Evolutionary conservation across 2,797 vertebrate genomes (phyloP).

Genomic region (Parauchenoglanis ngamensis): DNA sequence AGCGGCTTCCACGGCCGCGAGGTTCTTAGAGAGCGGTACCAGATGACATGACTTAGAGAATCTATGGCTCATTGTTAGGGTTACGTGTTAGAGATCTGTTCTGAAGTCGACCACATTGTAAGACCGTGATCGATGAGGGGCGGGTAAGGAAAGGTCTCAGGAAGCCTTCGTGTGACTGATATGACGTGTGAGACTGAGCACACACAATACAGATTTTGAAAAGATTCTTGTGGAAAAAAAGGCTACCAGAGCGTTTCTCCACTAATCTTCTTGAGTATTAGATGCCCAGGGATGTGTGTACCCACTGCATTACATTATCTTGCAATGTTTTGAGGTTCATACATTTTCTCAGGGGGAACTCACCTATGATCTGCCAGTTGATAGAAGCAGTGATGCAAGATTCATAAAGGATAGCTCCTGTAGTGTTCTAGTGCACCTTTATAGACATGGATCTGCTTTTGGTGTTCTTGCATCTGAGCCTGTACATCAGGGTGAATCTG

Average conservation of each 20-base stretch:
- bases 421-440: not conserved
- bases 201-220: not conserved
- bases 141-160: not conserved
- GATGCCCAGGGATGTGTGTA: not conserved
- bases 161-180: not conserved
- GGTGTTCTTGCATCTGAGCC: not conserved
- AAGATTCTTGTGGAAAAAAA: not conserved
- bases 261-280: not conserved
- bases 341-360: not conserved
- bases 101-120: not conserved
- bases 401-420: not conserved
- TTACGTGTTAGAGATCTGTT: not conserved
- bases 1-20: not conserved
- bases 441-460: not conserved
- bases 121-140: not conserved
- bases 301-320: not conserved
- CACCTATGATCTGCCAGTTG: not conserved
- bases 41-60: too few species aligned
- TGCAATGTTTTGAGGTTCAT: not conserved
- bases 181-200: not conserved
- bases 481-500: not conserved
- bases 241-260: too few species aligned
- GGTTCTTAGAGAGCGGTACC: too few species aligned
- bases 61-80: too few species aligned
- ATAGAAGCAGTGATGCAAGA: not conserved